Percentiles rank a stretch among this genome's conserved stretches.
phyloP scores from a whole-genome alignment of 2,888 invertebrate genomes.

The Drosophila ochracea region DNA sequence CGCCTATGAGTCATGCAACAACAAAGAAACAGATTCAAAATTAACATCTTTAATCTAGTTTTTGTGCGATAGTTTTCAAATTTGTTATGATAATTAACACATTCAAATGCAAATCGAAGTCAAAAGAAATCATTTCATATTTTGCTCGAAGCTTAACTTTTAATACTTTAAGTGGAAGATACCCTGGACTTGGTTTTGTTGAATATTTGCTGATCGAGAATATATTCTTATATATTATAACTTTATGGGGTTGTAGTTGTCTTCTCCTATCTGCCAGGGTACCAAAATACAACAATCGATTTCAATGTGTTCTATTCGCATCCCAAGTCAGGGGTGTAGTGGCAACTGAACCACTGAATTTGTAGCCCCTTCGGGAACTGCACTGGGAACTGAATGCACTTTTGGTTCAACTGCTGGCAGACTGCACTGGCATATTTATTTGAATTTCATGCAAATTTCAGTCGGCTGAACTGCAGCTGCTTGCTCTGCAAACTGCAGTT shows the following conservation, averaged over 20 bases:
- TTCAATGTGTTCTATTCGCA: conserved; percentile 9
- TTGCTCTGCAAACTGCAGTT: conserved; percentile 29
- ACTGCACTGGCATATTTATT: conserved; percentile 83
- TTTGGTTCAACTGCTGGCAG: conserved; percentile 44
- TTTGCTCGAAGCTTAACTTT: not conserved
- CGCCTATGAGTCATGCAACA: conserved; percentile 17
- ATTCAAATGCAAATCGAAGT: conserved; percentile 2
- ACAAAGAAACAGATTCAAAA: not conserved
- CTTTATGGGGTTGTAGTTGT: not conserved
- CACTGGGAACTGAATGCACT: conserved; percentile 50
- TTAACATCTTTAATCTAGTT: not conserved
- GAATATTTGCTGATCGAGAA: not conserved
- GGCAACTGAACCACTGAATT: conserved; percentile 12
- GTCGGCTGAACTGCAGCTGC: conserved; percentile 45
- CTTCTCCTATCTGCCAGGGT: not conserved
- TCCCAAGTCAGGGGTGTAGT: conserved; percentile 18
- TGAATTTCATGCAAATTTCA: conserved; percentile 84
- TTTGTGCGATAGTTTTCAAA: not conserved
- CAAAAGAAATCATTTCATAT: conserved; percentile 8
- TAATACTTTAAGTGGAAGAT: not conserved
- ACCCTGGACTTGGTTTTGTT: not conserved
- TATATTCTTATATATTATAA: not conserved
- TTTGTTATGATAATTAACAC: conserved; percentile 25
- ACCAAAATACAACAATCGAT: not conserved
- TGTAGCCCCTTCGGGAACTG: conserved; percentile 16